Percentiles rank a stretch among this genome's conserved stretches.
Evolutionary conservation across 2,113 vertebrate genomes (phyloP).

Genomic region (Malaclemys terrapin): DNA sequence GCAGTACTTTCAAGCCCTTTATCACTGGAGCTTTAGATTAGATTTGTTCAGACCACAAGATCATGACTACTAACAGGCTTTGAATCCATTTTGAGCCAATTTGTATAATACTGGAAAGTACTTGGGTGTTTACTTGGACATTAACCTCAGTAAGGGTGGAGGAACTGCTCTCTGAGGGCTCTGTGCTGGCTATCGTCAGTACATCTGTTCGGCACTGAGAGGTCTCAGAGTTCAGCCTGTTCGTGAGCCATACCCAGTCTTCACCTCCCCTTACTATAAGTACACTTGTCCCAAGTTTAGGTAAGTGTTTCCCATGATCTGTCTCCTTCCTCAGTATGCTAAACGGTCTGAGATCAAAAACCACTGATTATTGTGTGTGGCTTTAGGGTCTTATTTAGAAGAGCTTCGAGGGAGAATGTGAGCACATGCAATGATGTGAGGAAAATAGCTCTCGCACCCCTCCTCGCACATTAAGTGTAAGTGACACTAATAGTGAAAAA

Average conservation of each 20-base stretch:
- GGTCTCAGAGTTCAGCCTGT: background rate
- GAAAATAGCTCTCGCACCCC: background rate
- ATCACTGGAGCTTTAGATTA: background rate
- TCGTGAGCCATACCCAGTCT: rapidly evolving
- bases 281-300: background rate
- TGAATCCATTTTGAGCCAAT: background rate
- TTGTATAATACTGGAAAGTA: background rate
- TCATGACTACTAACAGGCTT: background rate
- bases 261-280: rapidly evolving
- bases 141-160: background rate
- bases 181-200: background rate
- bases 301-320: background rate
- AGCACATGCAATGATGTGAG: background rate
- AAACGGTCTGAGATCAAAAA: background rate
- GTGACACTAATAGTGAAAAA: rapidly evolving
- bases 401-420: background rate
- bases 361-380: background rate
- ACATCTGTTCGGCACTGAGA: background rate
- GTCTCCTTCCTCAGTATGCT: rapidly evolving
- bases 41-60: background rate
- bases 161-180: background rate
- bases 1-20: background rate
- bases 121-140: background rate
- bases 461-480: background rate
- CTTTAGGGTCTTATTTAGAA: background rate